phyloP scores from a whole-genome alignment of 2,113 vertebrate genomes.

The Anas platyrhynchos region DNA sequence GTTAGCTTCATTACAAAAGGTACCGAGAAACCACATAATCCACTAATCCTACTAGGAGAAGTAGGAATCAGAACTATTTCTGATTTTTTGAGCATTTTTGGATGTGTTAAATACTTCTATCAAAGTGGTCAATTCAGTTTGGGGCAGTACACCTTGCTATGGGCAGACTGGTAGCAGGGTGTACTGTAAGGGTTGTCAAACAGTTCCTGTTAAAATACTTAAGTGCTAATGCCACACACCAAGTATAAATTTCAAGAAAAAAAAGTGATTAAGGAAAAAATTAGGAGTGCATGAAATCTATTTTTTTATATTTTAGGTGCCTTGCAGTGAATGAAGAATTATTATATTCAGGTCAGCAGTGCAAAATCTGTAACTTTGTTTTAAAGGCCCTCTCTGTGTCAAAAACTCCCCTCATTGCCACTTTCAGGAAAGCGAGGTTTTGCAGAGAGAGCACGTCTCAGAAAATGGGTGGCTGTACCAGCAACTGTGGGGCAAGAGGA shows the following conservation, averaged over 20 bases:
- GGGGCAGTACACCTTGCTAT: background rate
- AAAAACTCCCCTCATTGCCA: background rate
- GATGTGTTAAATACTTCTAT: background rate
- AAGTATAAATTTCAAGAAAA: rapidly evolving
- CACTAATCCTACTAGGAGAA: background rate
- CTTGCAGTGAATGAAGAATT: no score
- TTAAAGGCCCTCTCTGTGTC: background rate
- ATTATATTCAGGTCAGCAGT: no score
- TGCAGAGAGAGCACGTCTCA: background rate
- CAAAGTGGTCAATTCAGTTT: background rate
- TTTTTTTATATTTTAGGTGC: no score
- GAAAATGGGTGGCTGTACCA: background rate
- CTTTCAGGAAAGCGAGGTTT: background rate
- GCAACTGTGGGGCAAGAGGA: background rate
- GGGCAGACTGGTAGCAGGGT: background rate
- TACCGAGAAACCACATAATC: background rate
- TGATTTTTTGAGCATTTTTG: background rate
- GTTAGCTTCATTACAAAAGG: background rate
- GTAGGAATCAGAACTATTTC: background rate
- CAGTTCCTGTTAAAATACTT: background rate
- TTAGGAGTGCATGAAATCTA: background rate
- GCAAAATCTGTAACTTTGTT: no score
- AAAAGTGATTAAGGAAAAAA: background rate
- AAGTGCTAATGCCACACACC: rapidly evolving
- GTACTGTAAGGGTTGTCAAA: background rate